A percentile compares a stretch with the other conserved stretches of the same genome.
These are phyloP conservation scores for Palloptera scutellata DNA, from an alignment of 2,888 invertebrate genomes.

Conservation along the genomic window DNA sequence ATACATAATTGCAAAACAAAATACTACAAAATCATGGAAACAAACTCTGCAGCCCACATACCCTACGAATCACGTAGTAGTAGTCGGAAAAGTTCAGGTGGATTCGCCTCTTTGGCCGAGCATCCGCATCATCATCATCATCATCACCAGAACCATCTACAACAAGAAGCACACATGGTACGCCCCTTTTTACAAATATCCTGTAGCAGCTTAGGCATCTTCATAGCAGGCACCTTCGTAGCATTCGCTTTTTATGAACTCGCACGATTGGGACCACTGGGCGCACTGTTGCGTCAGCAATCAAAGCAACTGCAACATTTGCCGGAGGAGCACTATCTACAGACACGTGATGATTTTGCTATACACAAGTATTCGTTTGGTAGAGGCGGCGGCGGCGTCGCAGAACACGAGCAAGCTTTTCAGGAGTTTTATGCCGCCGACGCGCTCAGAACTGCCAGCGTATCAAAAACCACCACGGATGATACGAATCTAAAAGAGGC, in stretches of 20 bases:
- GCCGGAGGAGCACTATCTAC: constrained; percentile 56
- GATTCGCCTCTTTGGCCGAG: not conserved
- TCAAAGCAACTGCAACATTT: constrained; percentile 54
- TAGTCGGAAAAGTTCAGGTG: not conserved
- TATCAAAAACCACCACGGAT: constrained; percentile 39
- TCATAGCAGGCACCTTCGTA: constrained; percentile 52
- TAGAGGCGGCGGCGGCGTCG: constrained; percentile 22
- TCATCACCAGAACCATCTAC: not conserved
- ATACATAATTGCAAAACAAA: not conserved
- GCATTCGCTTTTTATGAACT: constrained; percentile 49
- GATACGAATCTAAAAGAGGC: constrained; percentile 71
- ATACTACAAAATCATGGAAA: not conserved
- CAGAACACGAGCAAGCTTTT: constrained; percentile 40
- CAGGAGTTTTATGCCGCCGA: constrained; percentile 52
- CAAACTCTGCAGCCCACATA: not conserved
- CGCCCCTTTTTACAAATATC: not conserved
- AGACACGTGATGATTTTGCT: constrained; percentile 61
- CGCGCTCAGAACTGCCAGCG: constrained; percentile 45
- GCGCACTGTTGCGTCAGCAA: constrained; percentile 31
- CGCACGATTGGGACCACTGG: constrained; percentile 21
- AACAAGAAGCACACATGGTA: not conserved
- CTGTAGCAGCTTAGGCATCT: constrained; percentile 43
- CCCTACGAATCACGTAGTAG: not conserved
- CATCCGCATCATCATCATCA: not conserved
- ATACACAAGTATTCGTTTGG: constrained; percentile 47